phyloP scores from a whole-genome alignment of 2,888 invertebrate species.

The Mechanitis mazaeus region DNA sequence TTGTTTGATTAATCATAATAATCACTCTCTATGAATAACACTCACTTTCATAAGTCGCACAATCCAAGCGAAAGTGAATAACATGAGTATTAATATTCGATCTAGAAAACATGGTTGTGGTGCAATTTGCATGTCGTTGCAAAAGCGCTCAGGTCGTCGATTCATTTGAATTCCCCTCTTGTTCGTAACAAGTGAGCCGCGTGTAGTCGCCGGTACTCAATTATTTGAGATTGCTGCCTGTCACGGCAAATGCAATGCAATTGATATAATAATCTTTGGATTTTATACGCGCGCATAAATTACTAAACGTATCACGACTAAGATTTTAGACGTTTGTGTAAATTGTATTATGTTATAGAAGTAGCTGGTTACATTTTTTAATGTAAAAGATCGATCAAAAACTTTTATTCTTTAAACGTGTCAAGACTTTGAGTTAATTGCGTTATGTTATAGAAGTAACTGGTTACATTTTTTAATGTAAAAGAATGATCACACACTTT shows the following conservation, averaged over 20 bases:
- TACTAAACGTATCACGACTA: conserved; percentile 19
- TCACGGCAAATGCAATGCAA: conserved; percentile 38
- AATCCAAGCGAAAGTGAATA: conserved; percentile 26
- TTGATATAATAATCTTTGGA: conserved; percentile 48
- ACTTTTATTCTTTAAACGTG: conserved; percentile 3
- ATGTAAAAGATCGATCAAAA: no score
- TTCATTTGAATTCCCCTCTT: conserved; percentile 37
- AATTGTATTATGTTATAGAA: conserved; percentile 1
- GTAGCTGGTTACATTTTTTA: no score
- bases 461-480: no score
- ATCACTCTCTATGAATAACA: neutral
- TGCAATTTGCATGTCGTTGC: conserved; percentile 29
- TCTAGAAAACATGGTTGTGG: conserved; percentile 31
- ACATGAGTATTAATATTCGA: conserved; percentile 17
- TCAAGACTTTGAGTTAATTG: conserved; percentile 17
- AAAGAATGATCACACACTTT: no score
- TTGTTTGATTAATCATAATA: neutral
- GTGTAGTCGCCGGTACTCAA: conserved; percentile 40
- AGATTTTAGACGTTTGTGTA: conserved; percentile 12
- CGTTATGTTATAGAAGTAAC: neutral
- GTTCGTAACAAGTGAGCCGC: conserved; percentile 29
- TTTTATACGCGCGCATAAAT: conserved; percentile 27
- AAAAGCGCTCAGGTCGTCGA: conserved; percentile 21
- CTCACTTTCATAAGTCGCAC: conserved; percentile 15
- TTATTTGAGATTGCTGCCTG: conserved; percentile 47